These are phyloP conservation scores for Drosophila atripex DNA, from an alignment of 2,888 invertebrate genomes.

Conservation along the genomic window DNA sequence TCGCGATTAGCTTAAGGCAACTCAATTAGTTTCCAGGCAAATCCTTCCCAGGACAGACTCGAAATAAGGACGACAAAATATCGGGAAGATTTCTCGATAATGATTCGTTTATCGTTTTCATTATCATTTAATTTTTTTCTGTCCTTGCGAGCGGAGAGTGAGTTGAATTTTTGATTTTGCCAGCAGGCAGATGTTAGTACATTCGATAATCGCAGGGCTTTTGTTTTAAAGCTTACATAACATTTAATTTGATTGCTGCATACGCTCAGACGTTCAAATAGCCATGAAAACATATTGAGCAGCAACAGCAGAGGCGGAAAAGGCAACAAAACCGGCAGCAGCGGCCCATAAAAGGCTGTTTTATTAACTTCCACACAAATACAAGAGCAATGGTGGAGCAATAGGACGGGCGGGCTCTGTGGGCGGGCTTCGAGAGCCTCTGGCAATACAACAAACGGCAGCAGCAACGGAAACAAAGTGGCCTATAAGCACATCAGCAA, in stretches of 20 bases:
- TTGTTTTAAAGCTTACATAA: constrained; percentile 70
- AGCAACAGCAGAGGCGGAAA: constrained; percentile 33
- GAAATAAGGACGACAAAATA: not conserved
- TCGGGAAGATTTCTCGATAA: constrained; percentile 39
- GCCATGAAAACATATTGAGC: constrained; percentile 77
- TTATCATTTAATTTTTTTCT: constrained; percentile 31
- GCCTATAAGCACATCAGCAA: constrained; percentile 62
- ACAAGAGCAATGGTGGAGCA: constrained; percentile 13
- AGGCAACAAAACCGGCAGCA: constrained; percentile 17
- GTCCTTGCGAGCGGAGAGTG: not conserved
- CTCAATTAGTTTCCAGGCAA: constrained; percentile 62
- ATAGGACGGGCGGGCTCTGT: constrained; percentile 1
- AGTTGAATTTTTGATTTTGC: constrained; percentile 57
- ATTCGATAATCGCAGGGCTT: constrained; percentile 52
- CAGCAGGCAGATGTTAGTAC: constrained; percentile 59
- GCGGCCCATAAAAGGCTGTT: constrained; percentile 70
- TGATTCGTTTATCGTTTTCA: constrained; percentile 70
- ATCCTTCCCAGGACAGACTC: constrained; percentile 10
- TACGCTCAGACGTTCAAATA: constrained; percentile 67
- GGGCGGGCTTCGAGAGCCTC: constrained; percentile 25
- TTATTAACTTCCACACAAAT: constrained; percentile 73
- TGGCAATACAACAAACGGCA: constrained; percentile 47
- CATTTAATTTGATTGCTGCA: constrained; percentile 79
- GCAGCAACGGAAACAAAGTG: constrained; percentile 61
- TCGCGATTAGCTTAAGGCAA: constrained; percentile 52